Conservation (phyloP, 2,113 vertebrate species). For the Equus quagga region DNA sequence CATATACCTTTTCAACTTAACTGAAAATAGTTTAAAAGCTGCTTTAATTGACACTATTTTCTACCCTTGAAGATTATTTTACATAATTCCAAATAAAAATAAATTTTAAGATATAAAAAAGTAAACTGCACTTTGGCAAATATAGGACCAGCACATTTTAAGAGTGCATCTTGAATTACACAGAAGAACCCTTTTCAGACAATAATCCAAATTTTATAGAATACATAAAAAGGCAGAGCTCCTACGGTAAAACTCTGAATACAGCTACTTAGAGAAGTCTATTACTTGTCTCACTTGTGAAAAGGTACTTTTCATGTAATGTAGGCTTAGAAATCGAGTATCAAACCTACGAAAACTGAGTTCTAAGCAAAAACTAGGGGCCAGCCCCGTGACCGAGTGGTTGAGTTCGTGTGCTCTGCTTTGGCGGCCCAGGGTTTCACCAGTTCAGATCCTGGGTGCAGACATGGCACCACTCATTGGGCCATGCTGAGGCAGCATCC, state of each 20-base stretch:
- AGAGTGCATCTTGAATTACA: background rate
- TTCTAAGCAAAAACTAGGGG: constrained; percentile 13
- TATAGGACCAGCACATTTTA: background rate
- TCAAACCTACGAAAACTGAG: background rate
- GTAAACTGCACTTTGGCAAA: background rate
- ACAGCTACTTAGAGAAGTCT: background rate
- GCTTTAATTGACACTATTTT: background rate
- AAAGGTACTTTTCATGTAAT: background rate
- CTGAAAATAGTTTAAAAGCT: background rate
- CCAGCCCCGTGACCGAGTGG: too few species aligned
- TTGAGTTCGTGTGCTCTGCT: too few species aligned
- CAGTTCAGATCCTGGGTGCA: too few species aligned
- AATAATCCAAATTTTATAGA: background rate
- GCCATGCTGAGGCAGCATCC: too few species aligned
- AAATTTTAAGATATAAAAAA: background rate
- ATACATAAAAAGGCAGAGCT: background rate
- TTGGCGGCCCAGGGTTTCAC: too few species aligned
- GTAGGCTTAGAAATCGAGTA: background rate
- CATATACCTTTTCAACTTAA: background rate
- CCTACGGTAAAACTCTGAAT: background rate
- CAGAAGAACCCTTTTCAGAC: background rate
- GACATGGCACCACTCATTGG: too few species aligned
- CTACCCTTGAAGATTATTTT: background rate
- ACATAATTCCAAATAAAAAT: background rate
- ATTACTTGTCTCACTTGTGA: background rate